These are phyloP conservation scores for Punctoribates punctum DNA, from an alignment of 2,888 invertebrate genomes.

Conservation along the genomic window DNA sequence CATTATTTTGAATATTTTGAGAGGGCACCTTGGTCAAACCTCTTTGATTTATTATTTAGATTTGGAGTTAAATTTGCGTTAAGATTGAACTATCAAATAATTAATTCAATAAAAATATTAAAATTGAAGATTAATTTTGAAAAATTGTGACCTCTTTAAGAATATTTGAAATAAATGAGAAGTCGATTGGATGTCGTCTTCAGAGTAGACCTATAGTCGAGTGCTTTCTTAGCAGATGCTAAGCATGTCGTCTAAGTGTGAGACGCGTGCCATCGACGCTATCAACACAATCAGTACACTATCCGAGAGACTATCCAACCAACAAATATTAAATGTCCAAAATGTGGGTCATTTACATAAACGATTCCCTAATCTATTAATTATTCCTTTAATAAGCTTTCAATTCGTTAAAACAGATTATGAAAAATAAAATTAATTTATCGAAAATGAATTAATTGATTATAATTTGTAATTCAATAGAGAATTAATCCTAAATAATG, in stretches of 20 bases:
- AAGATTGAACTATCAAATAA: too few relatives aligned
- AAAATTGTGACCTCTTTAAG: too few relatives aligned
- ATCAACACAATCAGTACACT: background rate
- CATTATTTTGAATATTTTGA: too few relatives aligned
- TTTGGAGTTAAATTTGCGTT: too few relatives aligned
- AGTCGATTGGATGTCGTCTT: background rate
- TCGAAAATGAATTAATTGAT: background rate
- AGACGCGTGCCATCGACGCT: slow-evolving; percentile 30
- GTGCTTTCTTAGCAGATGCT: background rate
- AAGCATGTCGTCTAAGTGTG: slow-evolving; percentile 1
- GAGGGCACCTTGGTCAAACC: too few relatives aligned
- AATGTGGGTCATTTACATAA: slow-evolving; percentile 36
- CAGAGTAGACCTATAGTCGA: slow-evolving; percentile 2
- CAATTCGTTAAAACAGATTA: background rate
- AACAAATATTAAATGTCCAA: background rate
- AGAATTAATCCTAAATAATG: background rate
- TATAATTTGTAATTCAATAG: too few relatives aligned
- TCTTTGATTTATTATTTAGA: too few relatives aligned
- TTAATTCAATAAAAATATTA: too few relatives aligned
- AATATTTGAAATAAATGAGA: background rate
- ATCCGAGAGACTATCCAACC: too few relatives aligned
- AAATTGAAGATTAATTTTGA: too few relatives aligned
- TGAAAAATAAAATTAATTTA: background rate
- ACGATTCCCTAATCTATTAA: background rate
- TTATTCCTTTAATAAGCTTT: slow-evolving; percentile 21